phyloP scores from a whole-genome alignment of 2,888 invertebrate genomes.

The Endotricha flammealis region DNA sequence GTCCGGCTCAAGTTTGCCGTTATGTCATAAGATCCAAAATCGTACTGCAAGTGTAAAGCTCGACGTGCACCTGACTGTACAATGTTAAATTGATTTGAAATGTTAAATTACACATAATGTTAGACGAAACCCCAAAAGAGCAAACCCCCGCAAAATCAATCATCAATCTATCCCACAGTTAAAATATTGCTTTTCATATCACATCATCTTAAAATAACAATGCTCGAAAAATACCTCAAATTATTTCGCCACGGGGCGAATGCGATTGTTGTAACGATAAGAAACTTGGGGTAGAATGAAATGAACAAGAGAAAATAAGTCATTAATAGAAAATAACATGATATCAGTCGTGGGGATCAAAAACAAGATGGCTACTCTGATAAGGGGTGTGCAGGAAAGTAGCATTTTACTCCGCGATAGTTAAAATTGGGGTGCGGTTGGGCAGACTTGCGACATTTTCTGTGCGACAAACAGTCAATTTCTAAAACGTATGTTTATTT shows the following conservation, averaged over 20 bases:
- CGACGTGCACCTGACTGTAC: too few relatives aligned
- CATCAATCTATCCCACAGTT: conserved; percentile 11
- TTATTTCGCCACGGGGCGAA: conserved; percentile 32
- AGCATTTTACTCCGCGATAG: conserved; percentile 16
- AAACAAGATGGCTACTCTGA: conserved; percentile 36
- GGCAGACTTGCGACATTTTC: conserved; percentile 2
- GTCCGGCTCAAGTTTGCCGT: too few relatives aligned
- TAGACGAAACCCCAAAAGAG: too few relatives aligned
- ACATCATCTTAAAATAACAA: conserved; percentile 18
- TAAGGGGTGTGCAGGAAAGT: conserved; percentile 27
- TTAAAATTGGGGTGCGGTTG: conserved; percentile 8
- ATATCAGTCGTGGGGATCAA: conserved; percentile 56
- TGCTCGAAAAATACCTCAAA: conserved; percentile 29
- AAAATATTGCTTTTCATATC: conserved; percentile 13
- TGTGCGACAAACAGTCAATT: too few relatives aligned
- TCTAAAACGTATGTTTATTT: too few relatives aligned
- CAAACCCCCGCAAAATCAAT: conserved; percentile 6
- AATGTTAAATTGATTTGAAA: too few relatives aligned
- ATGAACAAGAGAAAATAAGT: conserved; percentile 53
- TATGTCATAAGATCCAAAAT: too few relatives aligned
- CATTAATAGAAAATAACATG: conserved; percentile 65
- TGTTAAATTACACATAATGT: too few relatives aligned
- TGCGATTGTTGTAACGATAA: conserved; percentile 33
- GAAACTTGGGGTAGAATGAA: conserved; percentile 27
- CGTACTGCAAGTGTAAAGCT: too few relatives aligned